Base-by-base conservation (phyloP, 2,888 invertebrate species). In the Cheilosia vulpina region DNA sequence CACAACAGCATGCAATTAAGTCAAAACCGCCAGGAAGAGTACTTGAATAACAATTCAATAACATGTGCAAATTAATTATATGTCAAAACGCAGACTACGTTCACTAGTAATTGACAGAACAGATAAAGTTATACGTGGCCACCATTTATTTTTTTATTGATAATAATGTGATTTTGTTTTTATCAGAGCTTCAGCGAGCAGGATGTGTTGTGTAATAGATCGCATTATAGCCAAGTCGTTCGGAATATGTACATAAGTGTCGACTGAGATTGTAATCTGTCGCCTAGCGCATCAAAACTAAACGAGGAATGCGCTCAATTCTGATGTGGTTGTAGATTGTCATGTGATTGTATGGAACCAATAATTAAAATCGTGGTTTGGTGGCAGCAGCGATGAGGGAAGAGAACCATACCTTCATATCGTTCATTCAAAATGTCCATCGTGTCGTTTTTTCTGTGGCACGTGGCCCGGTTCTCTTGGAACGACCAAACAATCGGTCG, bases 141-240 rank as follows among this genome's bases (percentile, higher is more conserved):
- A 57, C 31, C n/a, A 47, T 55, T 69, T 69, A 47, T 47, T 31
- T 69, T 69, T 58, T 58, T 45, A 45, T 43, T 31, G 45, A 9
- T 24, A 41, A 55, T 55, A 27, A 68, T 55, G 43, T 55, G 53
- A 24, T 43, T 52, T 52, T 41, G 1, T 21, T 52, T 68, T 43
- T 55, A 13, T 55, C 27, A 27, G 6, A 31, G 13, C 34, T 6
- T 15, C 47, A 19, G 47, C 9, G 4, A 47, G 2, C 1, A 2
- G 24, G 1, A 9, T 17, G 31, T 31, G 31, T 17, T n/a, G n/a
- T 31, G 50, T n/a, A 11, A 4, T n/a, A 13, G 34, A 19, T 65
- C 50, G 19, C 19, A 17, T 45, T 7, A 17, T 45, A 17, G 9
- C 9, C 2, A 13, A 11, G 38, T 38, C 13, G 38, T 38, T 38